Evolutionary conservation across 2,113 vertebrate species (phyloP).

Genomic region (Anas platyrhynchos): DNA sequence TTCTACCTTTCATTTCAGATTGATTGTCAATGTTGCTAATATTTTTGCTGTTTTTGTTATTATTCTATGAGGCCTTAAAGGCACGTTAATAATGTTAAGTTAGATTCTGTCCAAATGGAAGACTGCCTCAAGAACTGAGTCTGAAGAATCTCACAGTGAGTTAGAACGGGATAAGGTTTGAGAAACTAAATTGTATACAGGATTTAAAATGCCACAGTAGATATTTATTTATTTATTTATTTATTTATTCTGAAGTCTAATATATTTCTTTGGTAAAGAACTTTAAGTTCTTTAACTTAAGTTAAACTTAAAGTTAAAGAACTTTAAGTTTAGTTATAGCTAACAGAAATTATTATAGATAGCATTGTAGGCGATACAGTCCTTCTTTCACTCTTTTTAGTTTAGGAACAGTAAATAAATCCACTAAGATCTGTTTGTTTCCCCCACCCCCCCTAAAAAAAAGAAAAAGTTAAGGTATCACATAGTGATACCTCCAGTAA

Average conservation of each 20-base stretch:
- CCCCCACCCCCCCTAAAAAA: not conserved
- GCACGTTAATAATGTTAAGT: not conserved
- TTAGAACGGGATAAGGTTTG: not conserved
- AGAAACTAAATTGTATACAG: not conserved
- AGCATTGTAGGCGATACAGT: conserved; percentile 60
- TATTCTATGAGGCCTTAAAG: not conserved
- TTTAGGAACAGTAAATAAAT: conserved; percentile 33
- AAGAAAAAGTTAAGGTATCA: not conserved
- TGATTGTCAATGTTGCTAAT: not conserved
- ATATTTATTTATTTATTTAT: not conserved
- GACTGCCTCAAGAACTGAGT: not conserved
- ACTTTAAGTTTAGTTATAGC: not conserved
- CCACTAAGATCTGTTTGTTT: not conserved
- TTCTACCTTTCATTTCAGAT: not conserved
- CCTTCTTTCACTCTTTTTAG: conserved; percentile 47
- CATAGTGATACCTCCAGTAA: not conserved
- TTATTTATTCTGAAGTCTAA: not conserved
- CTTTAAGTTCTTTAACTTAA: no score
- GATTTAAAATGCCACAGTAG: not conserved
- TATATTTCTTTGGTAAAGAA: not conserved
- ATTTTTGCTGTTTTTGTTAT: not conserved
- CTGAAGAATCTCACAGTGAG: not conserved
- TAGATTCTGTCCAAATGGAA: not conserved
- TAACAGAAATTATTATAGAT: not conserved
- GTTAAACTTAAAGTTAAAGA: not conserved